phyloP scores from a whole-genome alignment of 2,113 vertebrate genomes.

The Otis tarda region DNA sequence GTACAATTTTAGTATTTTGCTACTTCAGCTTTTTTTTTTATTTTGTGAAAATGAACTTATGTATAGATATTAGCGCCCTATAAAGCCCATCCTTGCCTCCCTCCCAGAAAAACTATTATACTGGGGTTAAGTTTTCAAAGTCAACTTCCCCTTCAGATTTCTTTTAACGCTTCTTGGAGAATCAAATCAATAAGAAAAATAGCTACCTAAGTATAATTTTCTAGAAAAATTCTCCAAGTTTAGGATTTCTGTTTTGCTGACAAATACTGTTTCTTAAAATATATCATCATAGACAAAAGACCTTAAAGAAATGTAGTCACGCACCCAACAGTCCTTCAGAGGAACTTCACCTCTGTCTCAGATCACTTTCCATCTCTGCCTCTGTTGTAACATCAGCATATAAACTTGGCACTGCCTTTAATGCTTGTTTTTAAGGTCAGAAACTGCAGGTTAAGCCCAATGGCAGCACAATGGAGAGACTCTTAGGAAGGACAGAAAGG shows the following conservation, averaged over 20 bases:
- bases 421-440: not conserved
- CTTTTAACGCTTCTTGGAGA: not conserved
- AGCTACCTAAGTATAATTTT: not conserved
- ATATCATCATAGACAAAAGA: not conserved
- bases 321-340: not conserved
- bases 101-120: not conserved
- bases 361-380: not conserved
- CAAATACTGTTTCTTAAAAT: not conserved
- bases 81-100: not conserved
- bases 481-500: not conserved
- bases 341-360: not conserved
- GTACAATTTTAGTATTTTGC: not conserved
- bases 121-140: not conserved
- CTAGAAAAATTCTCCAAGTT: not conserved
- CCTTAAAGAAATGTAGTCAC: not conserved
- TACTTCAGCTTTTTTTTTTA: constrained; percentile 23
- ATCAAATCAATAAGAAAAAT: not conserved
- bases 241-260: not conserved
- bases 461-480: not conserved
- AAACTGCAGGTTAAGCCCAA: not conserved
- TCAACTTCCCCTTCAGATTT: constrained; percentile 6
- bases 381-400: not conserved
- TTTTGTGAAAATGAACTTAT: not conserved
- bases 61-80: not conserved
- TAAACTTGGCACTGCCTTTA: not conserved